Percentiles rank a stretch among this genome's conserved stretches.
Evolutionary conservation across 2,888 invertebrate genomes (phyloP).

Genomic region (Nemapogon koenigi): DNA sequence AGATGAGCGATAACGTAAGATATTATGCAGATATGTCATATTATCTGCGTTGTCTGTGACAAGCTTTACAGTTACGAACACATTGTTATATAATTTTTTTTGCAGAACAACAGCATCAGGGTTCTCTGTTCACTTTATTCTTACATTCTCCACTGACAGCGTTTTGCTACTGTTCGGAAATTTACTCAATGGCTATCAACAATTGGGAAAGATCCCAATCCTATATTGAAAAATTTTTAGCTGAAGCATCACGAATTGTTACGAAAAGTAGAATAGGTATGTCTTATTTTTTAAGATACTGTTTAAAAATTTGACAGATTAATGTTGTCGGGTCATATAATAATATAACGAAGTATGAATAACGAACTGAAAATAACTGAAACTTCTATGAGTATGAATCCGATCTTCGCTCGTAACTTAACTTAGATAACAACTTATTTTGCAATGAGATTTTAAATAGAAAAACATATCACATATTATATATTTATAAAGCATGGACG

Average conservation of each 20-base stretch:
- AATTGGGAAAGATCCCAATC: constrained; percentile 92
- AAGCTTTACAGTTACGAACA: no score
- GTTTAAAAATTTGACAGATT: background rate
- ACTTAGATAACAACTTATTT: background rate
- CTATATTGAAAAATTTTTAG: constrained; percentile 87
- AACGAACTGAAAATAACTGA: no score
- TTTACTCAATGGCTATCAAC: constrained; percentile 82
- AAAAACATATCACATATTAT: background rate
- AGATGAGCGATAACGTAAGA: no score
- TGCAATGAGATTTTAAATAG: background rate
- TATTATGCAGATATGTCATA: no score
- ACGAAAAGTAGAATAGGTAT: constrained; percentile 70
- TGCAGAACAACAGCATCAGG: constrained; percentile 77
- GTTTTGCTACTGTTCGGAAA: constrained; percentile 89
- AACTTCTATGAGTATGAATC: no score
- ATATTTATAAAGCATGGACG: background rate
- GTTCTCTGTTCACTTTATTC: constrained; percentile 93
- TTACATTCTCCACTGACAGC: constrained; percentile 93
- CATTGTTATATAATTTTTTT: constrained; percentile 1
- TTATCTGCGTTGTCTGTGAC: no score
- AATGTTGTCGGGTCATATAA: no score
- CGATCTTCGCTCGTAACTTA: no score
- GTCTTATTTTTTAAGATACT: constrained; percentile 11
- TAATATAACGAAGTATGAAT: no score
- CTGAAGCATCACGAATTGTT: constrained; percentile 85